A percentile compares a stretch with the other conserved stretches of the same genome.
Evolutionary conservation across 1,140 invertebrate genomes (phyloP).

Genomic region (Camponotus vicinus): DNA sequence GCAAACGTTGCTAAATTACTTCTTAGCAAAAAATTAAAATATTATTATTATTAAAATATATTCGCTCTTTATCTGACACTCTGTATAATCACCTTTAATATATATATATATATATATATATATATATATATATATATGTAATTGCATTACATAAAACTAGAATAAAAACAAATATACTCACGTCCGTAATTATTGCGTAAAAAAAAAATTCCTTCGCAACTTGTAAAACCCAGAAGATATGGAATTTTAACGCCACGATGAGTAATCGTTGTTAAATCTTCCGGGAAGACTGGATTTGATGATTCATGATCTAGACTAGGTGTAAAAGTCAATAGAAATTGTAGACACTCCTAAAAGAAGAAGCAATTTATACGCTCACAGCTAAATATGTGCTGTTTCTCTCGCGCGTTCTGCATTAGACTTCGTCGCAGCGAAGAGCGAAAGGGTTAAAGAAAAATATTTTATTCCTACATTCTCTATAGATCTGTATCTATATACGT

Average conservation of each 20-base stretch:
- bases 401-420: too few species aligned
- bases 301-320: constrained; percentile 78
- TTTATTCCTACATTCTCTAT: not conserved
- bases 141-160: constrained; percentile 10
- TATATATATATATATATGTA: not conserved
- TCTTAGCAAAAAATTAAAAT: too few species aligned
- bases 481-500: too few species aligned
- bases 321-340: constrained; percentile 58
- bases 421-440: too few species aligned
- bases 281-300: constrained; percentile 82
- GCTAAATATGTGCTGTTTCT: too few species aligned
- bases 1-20: too few species aligned
- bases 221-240: constrained; percentile 88
- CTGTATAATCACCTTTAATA: not conserved
- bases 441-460: not conserved
- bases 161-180: constrained; percentile 9
- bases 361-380: too few species aligned
- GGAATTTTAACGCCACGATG: constrained; percentile 87
- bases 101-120: not conserved
- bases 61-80: too few species aligned
- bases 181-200: constrained; percentile 73
- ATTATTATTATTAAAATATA: too few species aligned
- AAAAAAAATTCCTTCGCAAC: constrained; percentile 87
- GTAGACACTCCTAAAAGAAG: constrained; percentile 69
- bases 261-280: constrained; percentile 73